phyloP scores from a whole-genome alignment of 2,113 vertebrate species.

The Seriola rivoliana region DNA sequence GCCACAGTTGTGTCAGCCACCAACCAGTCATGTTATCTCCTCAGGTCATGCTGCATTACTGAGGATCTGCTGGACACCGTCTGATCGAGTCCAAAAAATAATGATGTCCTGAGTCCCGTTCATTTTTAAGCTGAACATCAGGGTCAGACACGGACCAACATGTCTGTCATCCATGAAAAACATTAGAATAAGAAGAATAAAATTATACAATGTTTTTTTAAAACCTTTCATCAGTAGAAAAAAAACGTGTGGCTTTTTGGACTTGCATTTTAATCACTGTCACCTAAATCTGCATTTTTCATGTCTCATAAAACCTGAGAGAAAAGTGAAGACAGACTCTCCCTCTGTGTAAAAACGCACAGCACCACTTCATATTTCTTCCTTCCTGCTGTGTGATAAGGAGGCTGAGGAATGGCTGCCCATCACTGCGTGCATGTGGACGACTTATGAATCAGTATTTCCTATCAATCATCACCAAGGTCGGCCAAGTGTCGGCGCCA shows the following conservation, averaged over 20 bases:
- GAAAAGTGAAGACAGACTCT: neutral
- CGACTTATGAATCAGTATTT: conserved; percentile 55
- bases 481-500: conserved; percentile 51
- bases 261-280: neutral
- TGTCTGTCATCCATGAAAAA: neutral
- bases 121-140: conserved; percentile 17
- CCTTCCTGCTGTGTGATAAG: conserved; percentile 43
- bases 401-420: conserved; percentile 54
- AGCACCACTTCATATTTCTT: conserved; percentile 44
- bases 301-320: neutral
- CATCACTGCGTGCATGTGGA: neutral
- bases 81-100: conserved; percentile 4
- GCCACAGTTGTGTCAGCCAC: neutral
- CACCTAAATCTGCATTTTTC: neutral
- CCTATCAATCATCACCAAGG: conserved; percentile 79
- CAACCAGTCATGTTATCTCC: conserved; percentile 32
- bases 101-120: conserved; percentile 2
- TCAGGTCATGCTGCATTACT: conserved; percentile 68
- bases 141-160: neutral
- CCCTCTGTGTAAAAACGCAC: neutral
- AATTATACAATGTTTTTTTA: neutral
- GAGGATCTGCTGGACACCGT: conserved; percentile 23
- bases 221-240: neutral
- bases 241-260: neutral
- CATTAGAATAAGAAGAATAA: neutral